Evolutionary conservation across 2,888 invertebrate species (phyloP).

Genomic region (Athripsodes cinereus): DNA sequence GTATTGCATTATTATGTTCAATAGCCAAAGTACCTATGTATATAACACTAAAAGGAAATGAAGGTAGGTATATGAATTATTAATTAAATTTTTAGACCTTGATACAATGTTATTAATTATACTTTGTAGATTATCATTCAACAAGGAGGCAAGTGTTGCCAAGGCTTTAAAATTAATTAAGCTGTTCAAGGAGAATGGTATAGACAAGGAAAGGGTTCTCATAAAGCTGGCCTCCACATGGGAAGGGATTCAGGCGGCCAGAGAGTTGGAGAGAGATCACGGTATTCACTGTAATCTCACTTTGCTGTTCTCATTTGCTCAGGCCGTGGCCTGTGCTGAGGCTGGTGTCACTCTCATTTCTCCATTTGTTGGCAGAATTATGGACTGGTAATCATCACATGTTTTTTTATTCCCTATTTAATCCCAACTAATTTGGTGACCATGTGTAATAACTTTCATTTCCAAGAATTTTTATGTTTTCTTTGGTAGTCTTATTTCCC

Average conservation of each 20-base stretch:
- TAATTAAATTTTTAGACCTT: no score
- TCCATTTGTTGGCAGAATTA: conserved; percentile 97
- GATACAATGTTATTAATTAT: no score
- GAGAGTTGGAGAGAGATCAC: conserved; percentile 83
- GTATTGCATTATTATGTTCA: no score
- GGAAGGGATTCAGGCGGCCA: conserved; percentile 99
- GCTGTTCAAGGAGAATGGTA: conserved; percentile 84
- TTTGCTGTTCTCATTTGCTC: conserved; percentile 88
- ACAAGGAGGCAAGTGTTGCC: conserved; percentile 83
- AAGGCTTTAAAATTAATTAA: conserved; percentile 86
- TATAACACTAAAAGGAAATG: no score
- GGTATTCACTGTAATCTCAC: conserved; percentile 98
- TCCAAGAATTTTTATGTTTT: no score
- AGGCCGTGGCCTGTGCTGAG: conserved; percentile 98
- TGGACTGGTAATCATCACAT: conserved; percentile 74
- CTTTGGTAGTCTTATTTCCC: no score
- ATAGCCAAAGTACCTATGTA: no score
- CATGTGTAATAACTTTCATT: no score
- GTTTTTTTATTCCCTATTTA: no score
- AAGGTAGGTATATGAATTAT: no score
- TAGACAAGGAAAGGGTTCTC: conserved; percentile 86
- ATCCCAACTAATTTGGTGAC: no score
- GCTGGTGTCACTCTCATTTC: conserved; percentile 97
- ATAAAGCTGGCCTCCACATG: conserved; percentile 98
- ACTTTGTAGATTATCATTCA: conserved; percentile 77